phyloP scores from a whole-genome alignment of 1,140 invertebrate species.

The Dufourea novaeangliae region DNA sequence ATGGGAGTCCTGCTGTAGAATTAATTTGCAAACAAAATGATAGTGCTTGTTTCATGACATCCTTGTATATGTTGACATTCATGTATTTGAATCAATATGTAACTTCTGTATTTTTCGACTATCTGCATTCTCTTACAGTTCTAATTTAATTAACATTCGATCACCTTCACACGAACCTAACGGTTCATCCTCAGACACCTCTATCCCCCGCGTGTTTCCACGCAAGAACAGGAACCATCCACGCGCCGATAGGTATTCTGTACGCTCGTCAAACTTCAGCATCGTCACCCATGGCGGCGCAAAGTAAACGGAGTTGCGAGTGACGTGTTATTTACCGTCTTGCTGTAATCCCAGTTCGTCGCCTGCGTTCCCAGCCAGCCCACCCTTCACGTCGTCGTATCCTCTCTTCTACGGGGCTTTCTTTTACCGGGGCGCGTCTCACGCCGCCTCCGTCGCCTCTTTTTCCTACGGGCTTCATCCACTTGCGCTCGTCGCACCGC shows the following conservation, averaged over 20 bases:
- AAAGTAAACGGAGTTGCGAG: conserved; percentile 75
- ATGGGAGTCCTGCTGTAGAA: too few relatives aligned
- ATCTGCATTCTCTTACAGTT: too few relatives aligned
- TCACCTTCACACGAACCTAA: neutral
- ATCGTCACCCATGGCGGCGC: conserved; percentile 57
- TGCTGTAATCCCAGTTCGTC: conserved; percentile 75
- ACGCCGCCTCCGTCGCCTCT: conserved; percentile 23
- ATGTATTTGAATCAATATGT: too few relatives aligned
- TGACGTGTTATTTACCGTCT: conserved; percentile 78
- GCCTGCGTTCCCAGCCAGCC: conserved; percentile 54
- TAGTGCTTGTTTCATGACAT: too few relatives aligned
- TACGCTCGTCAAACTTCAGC: conserved; percentile 4
- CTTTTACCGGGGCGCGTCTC: conserved; percentile 9
- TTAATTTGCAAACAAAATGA: too few relatives aligned
- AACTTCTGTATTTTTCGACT: too few relatives aligned
- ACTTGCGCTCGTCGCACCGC: conserved; percentile 59
- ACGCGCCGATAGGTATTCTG: neutral
- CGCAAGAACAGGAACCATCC: conserved; percentile 3
- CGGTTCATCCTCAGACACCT: neutral
- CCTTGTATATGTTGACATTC: too few relatives aligned
- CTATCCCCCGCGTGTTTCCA: conserved; percentile 3
- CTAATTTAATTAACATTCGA: too few relatives aligned
- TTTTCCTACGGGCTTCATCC: conserved; percentile 61
- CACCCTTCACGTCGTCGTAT: conserved; percentile 32
- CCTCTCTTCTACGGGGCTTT: conserved; percentile 34